Evolutionary conservation across 1,140 invertebrate species (phyloP).

Genomic region (Aphaenogaster rudis): DNA sequence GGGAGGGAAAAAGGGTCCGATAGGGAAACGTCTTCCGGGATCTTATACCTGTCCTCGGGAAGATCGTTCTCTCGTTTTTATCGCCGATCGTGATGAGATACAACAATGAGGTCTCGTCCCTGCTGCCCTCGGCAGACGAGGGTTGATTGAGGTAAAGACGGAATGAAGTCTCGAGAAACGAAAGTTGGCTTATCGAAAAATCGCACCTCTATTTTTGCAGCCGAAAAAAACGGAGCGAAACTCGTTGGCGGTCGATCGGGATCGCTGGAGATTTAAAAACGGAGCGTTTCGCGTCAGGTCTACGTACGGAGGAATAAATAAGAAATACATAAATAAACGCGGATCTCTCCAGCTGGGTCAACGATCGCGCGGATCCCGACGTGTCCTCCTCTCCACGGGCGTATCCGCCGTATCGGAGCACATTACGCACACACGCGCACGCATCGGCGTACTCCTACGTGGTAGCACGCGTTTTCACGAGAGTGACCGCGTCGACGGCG

Average conservation of each 20-base stretch:
- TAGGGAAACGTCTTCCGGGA: background rate
- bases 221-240: background rate
- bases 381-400: conserved; percentile 44
- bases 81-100: conserved; percentile 11
- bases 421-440: background rate
- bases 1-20: background rate
- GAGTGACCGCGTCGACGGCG: conserved; percentile 43
- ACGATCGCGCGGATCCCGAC: conserved; percentile 61
- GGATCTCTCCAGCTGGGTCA: conserved; percentile 30
- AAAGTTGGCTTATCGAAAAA: background rate
- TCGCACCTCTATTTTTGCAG: background rate
- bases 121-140: conserved; percentile 33
- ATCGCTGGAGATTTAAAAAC: background rate
- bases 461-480: conserved; percentile 67
- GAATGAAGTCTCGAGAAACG: background rate
- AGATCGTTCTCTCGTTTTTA: background rate
- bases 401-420: conserved; percentile 60
- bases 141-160: conserved; percentile 20
- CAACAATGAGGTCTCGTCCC: background rate
- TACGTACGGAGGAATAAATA: background rate
- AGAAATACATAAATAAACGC: conserved; percentile 6
- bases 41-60: no score
- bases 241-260: background rate
- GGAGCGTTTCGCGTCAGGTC: background rate
- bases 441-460: background rate